Percentiles rank a stretch among this genome's conserved stretches.
Evolutionary conservation across 2,888 invertebrate genomes (phyloP).

Genomic region (Crocallis elinguaria): DNA sequence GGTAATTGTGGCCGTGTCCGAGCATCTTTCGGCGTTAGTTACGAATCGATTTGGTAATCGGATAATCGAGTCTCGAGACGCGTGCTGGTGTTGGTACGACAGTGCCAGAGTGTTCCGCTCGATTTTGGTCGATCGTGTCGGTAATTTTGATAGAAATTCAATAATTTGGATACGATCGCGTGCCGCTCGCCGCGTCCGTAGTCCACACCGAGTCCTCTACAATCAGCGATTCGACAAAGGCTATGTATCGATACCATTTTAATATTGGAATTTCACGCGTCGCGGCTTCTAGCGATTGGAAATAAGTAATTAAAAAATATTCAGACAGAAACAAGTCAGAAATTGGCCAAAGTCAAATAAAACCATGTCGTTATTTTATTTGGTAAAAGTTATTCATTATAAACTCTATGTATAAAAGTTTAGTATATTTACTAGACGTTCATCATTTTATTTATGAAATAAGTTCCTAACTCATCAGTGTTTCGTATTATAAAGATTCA

Average conservation of each 20-base stretch:
- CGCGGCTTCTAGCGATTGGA: slow-evolving; percentile 33
- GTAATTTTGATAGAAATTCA: slow-evolving; percentile 58
- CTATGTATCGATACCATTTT: slow-evolving; percentile 42
- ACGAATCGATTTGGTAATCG: slow-evolving; percentile 70
- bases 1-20: slow-evolving; percentile 45
- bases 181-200: slow-evolving; percentile 50
- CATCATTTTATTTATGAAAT: too few relatives aligned
- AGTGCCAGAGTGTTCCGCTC: slow-evolving; percentile 63
- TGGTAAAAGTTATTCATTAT: too few relatives aligned
- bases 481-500: too few relatives aligned
- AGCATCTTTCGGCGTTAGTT: slow-evolving; percentile 30
- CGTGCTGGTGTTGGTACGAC: slow-evolving; percentile 61
- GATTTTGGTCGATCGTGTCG: slow-evolving; percentile 60
- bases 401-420: too few relatives aligned
- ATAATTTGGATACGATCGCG: slow-evolving; percentile 62
- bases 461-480: too few relatives aligned
- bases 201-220: slow-evolving; percentile 53
- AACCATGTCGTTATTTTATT: too few relatives aligned
- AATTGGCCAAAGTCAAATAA: too few relatives aligned
- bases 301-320: background rate
- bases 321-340: too few relatives aligned
- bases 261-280: slow-evolving; percentile 57
- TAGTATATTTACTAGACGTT: too few relatives aligned
- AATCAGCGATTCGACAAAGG: slow-evolving; percentile 71
- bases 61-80: slow-evolving; percentile 57